Conservation (phyloP, 2,113 vertebrate genomes). For the Myocastor coypus region DNA sequence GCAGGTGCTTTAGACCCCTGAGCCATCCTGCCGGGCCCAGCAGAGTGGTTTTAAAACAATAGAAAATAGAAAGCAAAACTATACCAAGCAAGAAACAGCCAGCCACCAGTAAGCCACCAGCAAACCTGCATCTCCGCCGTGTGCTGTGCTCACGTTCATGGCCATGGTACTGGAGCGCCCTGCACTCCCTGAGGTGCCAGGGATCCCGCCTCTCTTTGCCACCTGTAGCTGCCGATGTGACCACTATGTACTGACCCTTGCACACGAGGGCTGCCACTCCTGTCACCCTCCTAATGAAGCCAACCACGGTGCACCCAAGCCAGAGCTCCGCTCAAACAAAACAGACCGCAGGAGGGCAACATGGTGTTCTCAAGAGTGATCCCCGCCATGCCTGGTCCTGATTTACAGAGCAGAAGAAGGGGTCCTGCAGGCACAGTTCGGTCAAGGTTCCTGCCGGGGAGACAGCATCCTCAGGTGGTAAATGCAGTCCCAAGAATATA, state of each 20-base stretch:
- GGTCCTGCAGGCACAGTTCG: not conserved
- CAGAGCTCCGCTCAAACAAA: not conserved
- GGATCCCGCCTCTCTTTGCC: not conserved
- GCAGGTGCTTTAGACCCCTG: no score
- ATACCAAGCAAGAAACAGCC: not conserved
- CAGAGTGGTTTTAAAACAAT: not conserved
- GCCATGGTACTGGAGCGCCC: not conserved
- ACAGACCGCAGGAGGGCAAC: not conserved
- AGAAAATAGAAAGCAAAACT: not conserved
- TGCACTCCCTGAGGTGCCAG: not conserved
- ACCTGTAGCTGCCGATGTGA: not conserved
- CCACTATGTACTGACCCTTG: no score
- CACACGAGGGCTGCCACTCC: not conserved
- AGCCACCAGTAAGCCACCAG: no score
- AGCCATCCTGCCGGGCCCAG: no score
- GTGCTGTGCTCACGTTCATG: not conserved
- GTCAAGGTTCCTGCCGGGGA: not conserved
- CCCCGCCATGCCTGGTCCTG: not conserved
- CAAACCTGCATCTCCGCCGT: not conserved
- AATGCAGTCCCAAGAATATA: not conserved
- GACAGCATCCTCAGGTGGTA: not conserved
- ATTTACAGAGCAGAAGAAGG: not conserved
- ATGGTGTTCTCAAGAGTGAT: not conserved
- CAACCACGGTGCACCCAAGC: not conserved
- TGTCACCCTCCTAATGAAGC: not conserved